These are phyloP conservation scores for Bruchidius siliquastri DNA, from an alignment of 2,888 invertebrate genomes.

Conservation along the genomic window DNA sequence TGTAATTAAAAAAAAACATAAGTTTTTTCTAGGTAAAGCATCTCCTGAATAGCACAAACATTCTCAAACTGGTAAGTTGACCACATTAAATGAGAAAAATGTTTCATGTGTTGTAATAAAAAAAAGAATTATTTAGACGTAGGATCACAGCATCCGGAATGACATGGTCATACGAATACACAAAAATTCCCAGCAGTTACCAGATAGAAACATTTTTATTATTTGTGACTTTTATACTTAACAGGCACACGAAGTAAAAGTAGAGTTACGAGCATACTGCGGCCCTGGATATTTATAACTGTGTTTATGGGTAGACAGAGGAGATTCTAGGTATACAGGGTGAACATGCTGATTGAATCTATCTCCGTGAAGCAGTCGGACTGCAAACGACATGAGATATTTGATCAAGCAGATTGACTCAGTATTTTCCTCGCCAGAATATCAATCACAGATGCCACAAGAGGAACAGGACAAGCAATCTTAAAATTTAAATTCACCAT, in stretches of 20 bases:
- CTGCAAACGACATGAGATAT: too few relatives aligned
- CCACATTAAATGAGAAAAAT: not conserved
- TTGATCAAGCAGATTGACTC: too few relatives aligned
- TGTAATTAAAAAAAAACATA: not conserved
- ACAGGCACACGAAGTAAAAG: slow-evolving; percentile 28
- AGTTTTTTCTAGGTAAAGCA: not conserved
- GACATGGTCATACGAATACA: not conserved
- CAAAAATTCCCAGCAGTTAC: slow-evolving; percentile 12
- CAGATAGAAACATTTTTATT: slow-evolving; percentile 18
- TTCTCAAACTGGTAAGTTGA: not conserved
- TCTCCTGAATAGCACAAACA: not conserved
- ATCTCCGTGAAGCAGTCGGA: too few relatives aligned
- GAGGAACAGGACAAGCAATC: too few relatives aligned
- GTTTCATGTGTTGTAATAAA: not conserved
- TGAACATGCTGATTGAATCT: not conserved
- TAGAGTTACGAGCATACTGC: slow-evolving; percentile 26
- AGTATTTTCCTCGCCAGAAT: too few relatives aligned
- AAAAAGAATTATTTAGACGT: not conserved
- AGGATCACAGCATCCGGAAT: not conserved
- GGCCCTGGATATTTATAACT: slow-evolving; percentile 26
- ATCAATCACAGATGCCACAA: too few relatives aligned
- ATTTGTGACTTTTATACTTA: slow-evolving; percentile 28
- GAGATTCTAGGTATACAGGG: not conserved
- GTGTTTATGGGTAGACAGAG: not conserved
- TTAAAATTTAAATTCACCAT: too few relatives aligned